Evolutionary conservation across 2,888 invertebrate genomes (phyloP), one percentile per base, ranked within the genome.

Genomic region (Scaptomyza polygonia): DNA sequence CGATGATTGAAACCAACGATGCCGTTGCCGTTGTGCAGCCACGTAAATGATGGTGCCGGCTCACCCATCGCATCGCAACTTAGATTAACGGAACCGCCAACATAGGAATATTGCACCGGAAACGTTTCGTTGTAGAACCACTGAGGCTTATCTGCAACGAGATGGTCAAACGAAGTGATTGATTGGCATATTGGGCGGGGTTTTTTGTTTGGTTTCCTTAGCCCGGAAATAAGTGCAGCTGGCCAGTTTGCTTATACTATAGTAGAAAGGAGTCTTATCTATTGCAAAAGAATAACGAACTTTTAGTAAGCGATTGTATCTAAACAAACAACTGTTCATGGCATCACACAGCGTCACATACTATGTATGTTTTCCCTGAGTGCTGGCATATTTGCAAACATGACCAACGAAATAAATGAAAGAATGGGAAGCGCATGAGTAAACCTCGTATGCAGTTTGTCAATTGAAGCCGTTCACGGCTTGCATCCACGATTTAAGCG

Each of bases 61-160:
- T 93, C 93, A 2, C 93, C 93, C 80, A 92, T 91, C 64, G 93
- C 94, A 83, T 92, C 91, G 90, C 95, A 95, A 9, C 94, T 94
- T 56, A 95, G 91, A 89, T 94, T 94, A 4, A 93, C 93, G 40
- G 89, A 89, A 34, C 94, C 94, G 25, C 92, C 92, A 65, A 94
- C 79, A 75, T 90, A 92, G 29, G 91, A 89, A 63, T 88, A 92
- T 63, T 90, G 89, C 43, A 88, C 56, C 58, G 85, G 83, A 25
- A 85, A 70, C 30, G 89, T 90, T 51, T 90, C 89, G 69, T 89
- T 88, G 66, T 77, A 79, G 62, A 87, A 81, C 88, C 91, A 89
- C 48, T 90, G 72, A 2, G 92, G 92, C 68, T 90, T 89, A 85
- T 92, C 92, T 92, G 81, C 29, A 67, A 55, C 18, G 56, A 16